These are phyloP conservation scores for Congeria kusceri DNA, from an alignment of 2,888 invertebrate species.

Conservation along the genomic window DNA sequence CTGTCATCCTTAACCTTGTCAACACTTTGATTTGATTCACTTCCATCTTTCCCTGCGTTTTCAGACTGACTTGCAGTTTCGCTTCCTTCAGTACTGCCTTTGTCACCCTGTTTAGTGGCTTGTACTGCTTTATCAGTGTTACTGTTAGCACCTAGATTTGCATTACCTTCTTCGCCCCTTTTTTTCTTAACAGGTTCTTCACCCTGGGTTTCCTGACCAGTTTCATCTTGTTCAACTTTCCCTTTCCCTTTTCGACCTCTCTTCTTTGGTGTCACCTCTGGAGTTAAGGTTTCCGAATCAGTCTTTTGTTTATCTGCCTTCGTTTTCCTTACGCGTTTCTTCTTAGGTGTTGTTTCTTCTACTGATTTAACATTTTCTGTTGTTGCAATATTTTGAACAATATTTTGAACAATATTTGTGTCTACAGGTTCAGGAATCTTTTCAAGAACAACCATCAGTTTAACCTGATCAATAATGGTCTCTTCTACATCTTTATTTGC, in stretches of 20 bases:
- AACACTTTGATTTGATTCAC: conserved; percentile 12
- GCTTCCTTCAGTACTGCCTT: conserved; percentile 1
- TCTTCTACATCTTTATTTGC: not conserved
- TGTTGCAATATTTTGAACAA: not conserved
- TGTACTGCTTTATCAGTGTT: not conserved
- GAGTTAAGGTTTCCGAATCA: conserved; percentile 14
- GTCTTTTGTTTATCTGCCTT: conserved; percentile 8
- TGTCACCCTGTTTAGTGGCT: not conserved
- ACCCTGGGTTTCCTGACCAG: conserved; percentile 23
- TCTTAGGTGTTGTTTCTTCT: conserved; percentile 39
- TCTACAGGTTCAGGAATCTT: too few species aligned
- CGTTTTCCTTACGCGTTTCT: conserved; percentile 37
- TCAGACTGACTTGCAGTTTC: conserved; percentile 5
- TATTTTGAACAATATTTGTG: not conserved
- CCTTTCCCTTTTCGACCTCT: conserved; percentile 62
- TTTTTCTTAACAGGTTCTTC: conserved; percentile 54
- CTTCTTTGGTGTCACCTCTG: conserved; percentile 43
- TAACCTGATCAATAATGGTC: not conserved
- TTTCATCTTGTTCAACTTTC: conserved; percentile 28
- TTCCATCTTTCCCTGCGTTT: not conserved
- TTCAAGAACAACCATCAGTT: too few species aligned
- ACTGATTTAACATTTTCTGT: not conserved
- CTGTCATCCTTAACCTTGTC: conserved; percentile 58
- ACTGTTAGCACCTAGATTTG: not conserved
- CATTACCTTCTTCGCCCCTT: conserved; percentile 38